A percentile compares a stretch with the other conserved stretches of the same genome.
Conservation (phyloP, 2,888 invertebrate species). For the Ormyrus nitidulus region DNA sequence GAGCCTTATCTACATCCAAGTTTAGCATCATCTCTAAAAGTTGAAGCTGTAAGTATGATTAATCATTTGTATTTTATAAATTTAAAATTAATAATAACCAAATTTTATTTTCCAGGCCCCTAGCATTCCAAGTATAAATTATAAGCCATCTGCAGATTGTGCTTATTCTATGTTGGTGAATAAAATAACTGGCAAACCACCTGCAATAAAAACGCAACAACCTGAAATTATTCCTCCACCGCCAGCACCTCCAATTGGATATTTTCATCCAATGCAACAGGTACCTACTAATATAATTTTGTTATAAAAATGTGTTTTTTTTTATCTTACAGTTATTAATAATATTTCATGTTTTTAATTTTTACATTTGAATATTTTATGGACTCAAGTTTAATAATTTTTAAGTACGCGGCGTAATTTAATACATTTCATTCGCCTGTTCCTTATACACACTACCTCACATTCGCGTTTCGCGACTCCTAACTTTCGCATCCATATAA, state of each 20-base stretch:
- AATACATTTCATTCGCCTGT: no score
- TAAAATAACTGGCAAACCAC: slow-evolving; percentile 85
- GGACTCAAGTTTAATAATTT: no score
- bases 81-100: slow-evolving; percentile 37
- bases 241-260: slow-evolving; percentile 64
- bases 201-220: slow-evolving; percentile 64
- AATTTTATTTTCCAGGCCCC: slow-evolving; percentile 75
- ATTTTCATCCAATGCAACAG: slow-evolving; percentile 67
- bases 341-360: no score
- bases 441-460: no score
- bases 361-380: no score
- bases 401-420: no score
- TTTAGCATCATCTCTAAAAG: slow-evolving; percentile 79
- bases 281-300: slow-evolving; percentile 57
- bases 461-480: no score
- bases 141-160: slow-evolving; percentile 90
- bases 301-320: slow-evolving; percentile 12
- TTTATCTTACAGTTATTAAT: background rate
- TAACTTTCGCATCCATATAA: no score
- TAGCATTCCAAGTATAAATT: slow-evolving; percentile 82
- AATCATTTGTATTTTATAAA: slow-evolving; percentile 28
- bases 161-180: slow-evolving; percentile 92
- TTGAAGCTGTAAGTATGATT: slow-evolving; percentile 81
- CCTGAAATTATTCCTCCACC: slow-evolving; percentile 62
- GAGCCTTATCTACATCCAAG: slow-evolving; percentile 91